These are phyloP conservation scores for Melipona beecheii DNA, from an alignment of 2,888 invertebrate genomes.

Conservation along the genomic window DNA sequence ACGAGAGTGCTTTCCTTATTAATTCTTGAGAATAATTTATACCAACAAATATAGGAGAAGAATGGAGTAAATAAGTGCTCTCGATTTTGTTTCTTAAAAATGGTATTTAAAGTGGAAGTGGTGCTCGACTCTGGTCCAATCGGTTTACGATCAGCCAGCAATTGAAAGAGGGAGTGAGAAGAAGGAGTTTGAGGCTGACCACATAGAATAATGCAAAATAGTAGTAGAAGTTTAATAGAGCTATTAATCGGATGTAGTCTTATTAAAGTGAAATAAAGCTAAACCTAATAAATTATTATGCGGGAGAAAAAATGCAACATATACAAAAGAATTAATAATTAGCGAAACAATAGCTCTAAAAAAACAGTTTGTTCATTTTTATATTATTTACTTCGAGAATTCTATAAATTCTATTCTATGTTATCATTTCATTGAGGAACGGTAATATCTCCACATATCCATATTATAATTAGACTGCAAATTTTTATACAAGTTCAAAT, in stretches of 20 bases:
- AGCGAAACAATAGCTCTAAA: too few species aligned
- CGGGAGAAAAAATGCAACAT: too few species aligned
- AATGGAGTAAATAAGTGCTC: constrained; percentile 4
- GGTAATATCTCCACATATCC: too few species aligned
- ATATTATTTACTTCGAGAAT: too few species aligned
- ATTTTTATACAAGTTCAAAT: too few species aligned
- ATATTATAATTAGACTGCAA: too few species aligned
- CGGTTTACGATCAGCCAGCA: not conserved
- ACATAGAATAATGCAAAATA: not conserved
- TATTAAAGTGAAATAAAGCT: not conserved
- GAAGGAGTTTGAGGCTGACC: not conserved
- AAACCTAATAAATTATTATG: too few species aligned
- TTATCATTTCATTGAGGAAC: too few species aligned
- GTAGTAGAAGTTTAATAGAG: not conserved
- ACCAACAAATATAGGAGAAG: not conserved
- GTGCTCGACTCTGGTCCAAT: constrained; percentile 7
- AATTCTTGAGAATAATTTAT: not conserved
- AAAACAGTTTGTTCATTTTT: too few species aligned
- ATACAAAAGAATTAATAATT: too few species aligned
- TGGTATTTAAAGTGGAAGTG: constrained; percentile 1
- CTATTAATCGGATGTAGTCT: not conserved
- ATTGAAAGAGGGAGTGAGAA: not conserved
- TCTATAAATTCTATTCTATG: too few species aligned
- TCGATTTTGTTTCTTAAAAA: constrained; percentile 4
- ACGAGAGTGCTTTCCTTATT: not conserved